These are phyloP conservation scores for Lanius collurio DNA, from an alignment of 2,113 vertebrate species.

Conservation along the genomic window DNA sequence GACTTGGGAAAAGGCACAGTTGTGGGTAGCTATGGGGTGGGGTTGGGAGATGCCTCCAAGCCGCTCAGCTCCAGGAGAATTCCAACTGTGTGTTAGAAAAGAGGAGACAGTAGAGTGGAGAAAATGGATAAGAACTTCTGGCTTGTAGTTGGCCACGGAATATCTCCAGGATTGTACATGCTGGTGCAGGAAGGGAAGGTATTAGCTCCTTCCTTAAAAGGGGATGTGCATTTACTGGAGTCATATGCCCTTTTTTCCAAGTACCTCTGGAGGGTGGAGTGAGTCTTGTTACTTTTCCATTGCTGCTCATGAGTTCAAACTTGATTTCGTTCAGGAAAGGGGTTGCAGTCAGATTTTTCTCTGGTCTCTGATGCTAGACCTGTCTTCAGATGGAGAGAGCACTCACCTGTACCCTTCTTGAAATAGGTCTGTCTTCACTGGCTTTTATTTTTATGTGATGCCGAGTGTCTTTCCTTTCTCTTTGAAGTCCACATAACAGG, in stretches of 20 bases:
- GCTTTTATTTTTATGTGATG: not conserved
- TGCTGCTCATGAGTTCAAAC: not conserved
- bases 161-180: not conserved
- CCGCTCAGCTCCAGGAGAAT: not conserved
- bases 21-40: not conserved
- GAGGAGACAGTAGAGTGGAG: not conserved
- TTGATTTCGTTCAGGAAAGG: not conserved
- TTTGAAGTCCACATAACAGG: not conserved
- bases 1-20: not conserved
- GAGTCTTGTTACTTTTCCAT: not conserved
- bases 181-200: not conserved
- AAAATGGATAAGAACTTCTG: not conserved
- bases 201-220: not conserved
- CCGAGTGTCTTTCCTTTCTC: not conserved
- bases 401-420: not conserved
- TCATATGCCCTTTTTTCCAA: not conserved
- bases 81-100: not conserved
- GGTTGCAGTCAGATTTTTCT: not conserved
- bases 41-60: not conserved
- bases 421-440: not conserved
- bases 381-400: not conserved
- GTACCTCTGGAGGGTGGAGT: not conserved
- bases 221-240: not conserved
- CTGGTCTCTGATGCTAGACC: not conserved
- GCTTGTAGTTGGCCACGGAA: not conserved